Evolutionary conservation across 2,797 vertebrate genomes (phyloP), one percentile per base, ranked within the genome.

Genomic region (Spatula clypeata): DNA sequence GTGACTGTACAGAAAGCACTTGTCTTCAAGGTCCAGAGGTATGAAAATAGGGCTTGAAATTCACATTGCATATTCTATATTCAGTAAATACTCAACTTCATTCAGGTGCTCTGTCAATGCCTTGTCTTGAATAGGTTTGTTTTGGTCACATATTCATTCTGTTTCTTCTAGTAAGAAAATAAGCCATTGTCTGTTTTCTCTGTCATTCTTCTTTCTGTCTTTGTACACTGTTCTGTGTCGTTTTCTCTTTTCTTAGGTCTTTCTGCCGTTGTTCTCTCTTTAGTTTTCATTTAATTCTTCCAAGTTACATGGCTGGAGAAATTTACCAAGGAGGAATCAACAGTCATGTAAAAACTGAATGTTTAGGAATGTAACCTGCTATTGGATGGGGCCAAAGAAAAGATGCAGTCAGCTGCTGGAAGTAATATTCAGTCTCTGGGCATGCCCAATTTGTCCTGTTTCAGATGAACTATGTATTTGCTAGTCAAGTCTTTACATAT

Each of bases 261-360:
- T 72, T 58, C 11, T 62, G 23, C 29, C 3, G 0, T 23, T 84
- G 38, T 76, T 90, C 27, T 83, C 5, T 27, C 27, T 53, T 66
- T 27, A 10, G n/a, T 70, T 79, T 90, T 57, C 0, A 0, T 64
- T 6, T 60, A 0, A 0, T 82, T 57, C 26, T 88, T 79, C 55
- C 5, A 42, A 64, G 57, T 31, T 84, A 14, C 20, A 0, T 36
- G 44, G 23, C 36, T 82, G 74, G 44, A 93, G 32, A 58, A 11
- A 21, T 83, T 90, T 23, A 29, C 20, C 26, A 24, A 45, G 83
- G 55, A 92, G 38, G 31, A 61, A 69, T 4, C 11, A 67, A 61
- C 64, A 53, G 10, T 93, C 17, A 57, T 77, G 5, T 69, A 6
- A n/a, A 61, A 81, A 1, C 15, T 21, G n/a, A 29, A 15, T 32